Evolutionary conservation across 2,888 invertebrate species (phyloP), one percentile per base, ranked within the genome.

Genomic region (Zaprionus obscuricornis): DNA sequence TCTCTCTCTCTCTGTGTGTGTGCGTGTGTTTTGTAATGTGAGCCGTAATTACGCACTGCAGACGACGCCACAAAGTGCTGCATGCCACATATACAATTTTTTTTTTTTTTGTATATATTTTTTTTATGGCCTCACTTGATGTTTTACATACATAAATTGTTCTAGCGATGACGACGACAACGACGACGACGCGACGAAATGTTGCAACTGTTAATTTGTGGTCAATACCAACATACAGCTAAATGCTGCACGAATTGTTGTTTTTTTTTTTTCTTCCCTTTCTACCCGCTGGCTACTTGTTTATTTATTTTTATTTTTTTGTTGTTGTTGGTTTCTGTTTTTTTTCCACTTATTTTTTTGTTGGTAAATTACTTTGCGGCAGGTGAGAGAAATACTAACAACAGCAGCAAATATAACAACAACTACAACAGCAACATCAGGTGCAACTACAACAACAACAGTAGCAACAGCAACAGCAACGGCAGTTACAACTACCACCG

Each of bases 201-300:
- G 83, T 65, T 85, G 66, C 78, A 85, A 79, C 78, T 79, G 84
- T 86, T 79, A 79, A 79, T 85, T 79, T 79, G 86, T 79, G 78
- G 86, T 86, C 78, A 85, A 79, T 79, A 84, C 67, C 63, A 67
- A n/a, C 52, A 52, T 17, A 47, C 8, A 49, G 34, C 22, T 42
- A 26, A 62, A 72, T 45, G 60, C 46, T 58, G 40, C 63, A 24
- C 43, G 47, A 26, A 26, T n/a, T n/a, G 31, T 51, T 57, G 26
- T 45, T 55, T 43, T 55, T 45, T 16, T 51, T 52, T 17, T 6
- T 11, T 3, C 14, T 22, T 17, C 16, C 33, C 11, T 5, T 13
- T 17, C 42, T 40, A 37, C 62, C 73, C 68, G 47, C 14, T 11
- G 51, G 43, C 50, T 16, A 40, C 29, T 56, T 49, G 51, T 68